Evolutionary conservation across 1,140 invertebrate genomes (phyloP).

Genomic region (Meloidogyne floridensis): DNA sequence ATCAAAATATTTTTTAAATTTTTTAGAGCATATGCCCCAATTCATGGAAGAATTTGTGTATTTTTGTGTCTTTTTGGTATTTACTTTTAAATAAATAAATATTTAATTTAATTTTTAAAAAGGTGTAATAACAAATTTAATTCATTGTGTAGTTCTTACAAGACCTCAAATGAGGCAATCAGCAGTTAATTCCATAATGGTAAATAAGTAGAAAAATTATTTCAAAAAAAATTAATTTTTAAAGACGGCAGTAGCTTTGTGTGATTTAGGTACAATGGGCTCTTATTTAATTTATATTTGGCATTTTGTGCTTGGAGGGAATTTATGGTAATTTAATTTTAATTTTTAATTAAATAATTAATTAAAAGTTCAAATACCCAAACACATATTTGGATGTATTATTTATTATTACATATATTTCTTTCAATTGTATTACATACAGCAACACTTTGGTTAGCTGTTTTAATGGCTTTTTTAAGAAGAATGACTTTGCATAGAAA

Average conservation of each 20-base stretch:
- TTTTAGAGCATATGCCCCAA: conserved; percentile 44
- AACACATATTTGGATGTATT: conserved; percentile 57
- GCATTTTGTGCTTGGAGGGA: conserved; percentile 52
- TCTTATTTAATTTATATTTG: conserved; percentile 61
- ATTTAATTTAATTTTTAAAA: background rate
- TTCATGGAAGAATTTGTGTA: conserved; percentile 51
- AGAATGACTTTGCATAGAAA: conserved; percentile 55
- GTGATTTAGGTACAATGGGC: conserved; percentile 62
- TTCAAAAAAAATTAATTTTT: conserved; percentile 5
- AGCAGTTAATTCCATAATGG: conserved; percentile 58
- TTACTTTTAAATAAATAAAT: background rate
- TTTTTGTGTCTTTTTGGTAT: conserved; percentile 57
- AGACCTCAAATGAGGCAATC: conserved; percentile 49
- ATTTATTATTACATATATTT: conserved; percentile 59
- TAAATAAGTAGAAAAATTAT: background rate
- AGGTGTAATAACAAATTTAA: conserved; percentile 57
- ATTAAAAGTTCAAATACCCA: conserved; percentile 39
- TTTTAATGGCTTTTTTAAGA: conserved; percentile 61
- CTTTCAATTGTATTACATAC: conserved; percentile 59
- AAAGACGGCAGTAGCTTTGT: conserved; percentile 58
- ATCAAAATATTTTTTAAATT: background rate
- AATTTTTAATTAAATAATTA: background rate
- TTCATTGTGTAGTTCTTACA: conserved; percentile 60
- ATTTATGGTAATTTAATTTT: background rate
- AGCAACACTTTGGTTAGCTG: conserved; percentile 61